Evolutionary conservation across 2,113 vertebrate species (phyloP), one percentile per base, ranked within the genome.

Genomic region (Cavia porcellus): DNA sequence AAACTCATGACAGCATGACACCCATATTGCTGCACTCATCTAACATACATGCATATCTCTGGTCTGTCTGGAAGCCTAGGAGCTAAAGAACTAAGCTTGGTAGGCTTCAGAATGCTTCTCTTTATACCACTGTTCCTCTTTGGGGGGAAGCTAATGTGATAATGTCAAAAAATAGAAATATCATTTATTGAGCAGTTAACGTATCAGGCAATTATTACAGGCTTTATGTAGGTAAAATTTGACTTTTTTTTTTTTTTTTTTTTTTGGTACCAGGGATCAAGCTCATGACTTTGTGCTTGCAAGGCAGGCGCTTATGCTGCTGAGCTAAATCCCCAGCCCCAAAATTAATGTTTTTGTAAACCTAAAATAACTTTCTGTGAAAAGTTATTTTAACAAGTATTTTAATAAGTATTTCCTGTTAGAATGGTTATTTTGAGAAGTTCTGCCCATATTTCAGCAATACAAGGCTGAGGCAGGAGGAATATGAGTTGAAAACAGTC

Each of bases 321-420:
- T 50, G 47, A 50, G 47, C 47, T 50, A 50, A 50, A 50, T 50
- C 47, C 47, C 47, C 4, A 8, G 47, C 47, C 47, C 47, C 55
- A 59, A 90, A 84, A 61, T 91, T 92, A 47, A 77, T 80, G 79
- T 96, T 96, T 92, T 90, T 87, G 13, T 86, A 94, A 92, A 81
- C 12, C 17, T 90, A 94, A 94, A 95, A 42, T 95, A 92, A 57
- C 80, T 94, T 30, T 84, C 66, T 35, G 47, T 92, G 62, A 80
- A 95, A n/a, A n/a, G n/a, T n/a, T n/a, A n/a, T n/a, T n/a, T n/a
- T n/a, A n/a, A n/a, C n/a, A n/a, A n/a, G n/a, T n/a, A n/a, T n/a
- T n/a, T n/a, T n/a, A 95, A 80, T 86, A 70, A 32, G 5, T 83
- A 74, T 89, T 94, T 95, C 24, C 70, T 92, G 13, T 89, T 83